Percentiles rank a stretch among this genome's conserved stretches.
Conservation (phyloP, 2,888 invertebrate species). For the Arctia plantaginis region DNA sequence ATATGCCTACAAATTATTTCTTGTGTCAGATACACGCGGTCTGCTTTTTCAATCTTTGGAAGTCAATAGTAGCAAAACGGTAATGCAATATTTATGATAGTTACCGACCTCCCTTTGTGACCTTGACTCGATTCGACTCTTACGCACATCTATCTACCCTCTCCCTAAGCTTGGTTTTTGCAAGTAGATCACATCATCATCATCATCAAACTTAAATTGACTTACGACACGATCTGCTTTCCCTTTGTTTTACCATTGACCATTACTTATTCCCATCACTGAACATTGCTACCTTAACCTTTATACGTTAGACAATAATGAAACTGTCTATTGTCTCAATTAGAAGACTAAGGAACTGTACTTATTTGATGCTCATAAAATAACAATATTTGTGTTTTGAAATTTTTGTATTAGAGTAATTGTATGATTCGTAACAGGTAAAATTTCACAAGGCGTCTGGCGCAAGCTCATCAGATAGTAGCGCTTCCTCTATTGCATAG, state of each 20-base stretch:
- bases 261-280: background rate
- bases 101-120: background rate
- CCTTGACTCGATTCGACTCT: background rate
- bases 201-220: background rate
- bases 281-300: background rate
- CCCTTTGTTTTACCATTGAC: background rate
- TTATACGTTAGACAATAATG: background rate
- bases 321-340: background rate
- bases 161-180: background rate
- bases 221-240: background rate
- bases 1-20: background rate
- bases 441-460: constrained; percentile 54
- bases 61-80: background rate
- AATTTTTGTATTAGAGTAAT: constrained; percentile 18
- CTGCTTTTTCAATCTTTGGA: background rate
- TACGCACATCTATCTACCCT: background rate
- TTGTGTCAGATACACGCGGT: background rate
- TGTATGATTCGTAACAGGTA: constrained; percentile 34
- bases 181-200: background rate
- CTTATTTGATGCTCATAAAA: constrained; percentile 9
- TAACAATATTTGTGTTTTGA: constrained; percentile 14
- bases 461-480: constrained; percentile 72
- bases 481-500: constrained; percentile 77
- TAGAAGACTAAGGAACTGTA: background rate
- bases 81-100: background rate